Conservation (phyloP, 2,113 vertebrate genomes). For the Cyanoderma ruficeps region DNA sequence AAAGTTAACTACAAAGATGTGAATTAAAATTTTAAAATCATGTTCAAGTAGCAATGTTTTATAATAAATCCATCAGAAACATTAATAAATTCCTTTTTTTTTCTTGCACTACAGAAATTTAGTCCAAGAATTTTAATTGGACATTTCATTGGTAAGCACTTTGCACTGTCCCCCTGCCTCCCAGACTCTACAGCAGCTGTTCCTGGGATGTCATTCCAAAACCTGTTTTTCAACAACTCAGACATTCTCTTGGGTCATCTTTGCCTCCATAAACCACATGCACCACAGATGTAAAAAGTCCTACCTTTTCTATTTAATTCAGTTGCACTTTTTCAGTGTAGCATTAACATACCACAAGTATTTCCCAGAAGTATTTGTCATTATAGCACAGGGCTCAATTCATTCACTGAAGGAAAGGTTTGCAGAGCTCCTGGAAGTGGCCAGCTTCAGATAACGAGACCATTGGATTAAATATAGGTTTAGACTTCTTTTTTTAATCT, state of each 20-base stretch:
- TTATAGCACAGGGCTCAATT: constrained; percentile 31
- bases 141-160: not conserved
- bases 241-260: not conserved
- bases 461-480: constrained; percentile 60
- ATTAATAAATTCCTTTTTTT: not conserved
- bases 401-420: constrained; percentile 29
- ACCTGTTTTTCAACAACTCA: not conserved
- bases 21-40: not conserved
- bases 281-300: constrained; percentile 4
- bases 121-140: not conserved
- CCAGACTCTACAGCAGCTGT: not conserved
- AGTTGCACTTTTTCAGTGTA: not conserved
- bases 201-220: not conserved
- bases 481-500: constrained; percentile 54
- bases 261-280: not conserved
- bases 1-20: not conserved
- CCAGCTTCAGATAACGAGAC: constrained; percentile 34
- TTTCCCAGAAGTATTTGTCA: constrained; percentile 29
- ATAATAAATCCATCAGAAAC: not conserved
- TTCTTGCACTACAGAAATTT: not conserved
- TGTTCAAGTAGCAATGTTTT: not conserved
- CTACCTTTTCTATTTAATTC: not conserved
- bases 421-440: constrained; percentile 51
- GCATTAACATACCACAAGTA: not conserved
- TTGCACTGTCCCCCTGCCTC: accelerated